Base-by-base conservation (phyloP, 2,113 vertebrate genomes). In the Prochilodus magdalenae region DNA sequence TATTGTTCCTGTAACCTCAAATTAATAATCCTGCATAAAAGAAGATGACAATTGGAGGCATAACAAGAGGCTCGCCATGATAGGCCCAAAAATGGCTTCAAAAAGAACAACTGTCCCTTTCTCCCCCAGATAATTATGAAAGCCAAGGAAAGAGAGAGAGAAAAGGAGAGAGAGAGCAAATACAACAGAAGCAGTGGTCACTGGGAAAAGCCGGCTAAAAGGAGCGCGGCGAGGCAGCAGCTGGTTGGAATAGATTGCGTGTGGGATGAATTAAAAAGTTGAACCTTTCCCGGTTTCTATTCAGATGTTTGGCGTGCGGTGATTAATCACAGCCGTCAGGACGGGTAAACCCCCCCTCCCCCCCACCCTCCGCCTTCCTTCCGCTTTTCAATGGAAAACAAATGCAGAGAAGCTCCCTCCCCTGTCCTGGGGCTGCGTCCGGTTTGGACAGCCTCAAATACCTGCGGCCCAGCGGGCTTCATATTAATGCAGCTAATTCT, bases 281-380 rank as follows among this genome's bases (percentile, higher is more conserved):
- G 95, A 95, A 91, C 93, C 94, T 93, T 97, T 96, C 94, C 94
- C 27, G 88, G 92, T 93, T 92, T 85, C 90, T 93, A 94, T 93
- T 96, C 96, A 96, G 94, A 95, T 92, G 95, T 96, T 95, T 96
- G 96, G 94, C 94, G 92, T 91, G 84, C 40, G 90, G 96, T 95
- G 95, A 98, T 98, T 97, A 97, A 98, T 98, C 97, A 97, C 88
- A 94, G 93, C 93, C 96, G 96, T 97, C 97, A 98, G 94, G 95
- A 95, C 94, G 94, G 93, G 93, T 96, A 96, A 96, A 96, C 95
- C 95, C 95, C 96, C 71, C 62, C 70, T 40, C 22, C 5, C 3
- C 22, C n/a, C 7, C 36, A 0, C 18, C 7, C 36, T 4, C 53
- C 57, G n/a, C n/a, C 29, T 27, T 4, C 18, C 72, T 72, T 30